Base-by-base conservation (phyloP, 2,888 invertebrate species). In the Drosophila mulleri region DNA sequence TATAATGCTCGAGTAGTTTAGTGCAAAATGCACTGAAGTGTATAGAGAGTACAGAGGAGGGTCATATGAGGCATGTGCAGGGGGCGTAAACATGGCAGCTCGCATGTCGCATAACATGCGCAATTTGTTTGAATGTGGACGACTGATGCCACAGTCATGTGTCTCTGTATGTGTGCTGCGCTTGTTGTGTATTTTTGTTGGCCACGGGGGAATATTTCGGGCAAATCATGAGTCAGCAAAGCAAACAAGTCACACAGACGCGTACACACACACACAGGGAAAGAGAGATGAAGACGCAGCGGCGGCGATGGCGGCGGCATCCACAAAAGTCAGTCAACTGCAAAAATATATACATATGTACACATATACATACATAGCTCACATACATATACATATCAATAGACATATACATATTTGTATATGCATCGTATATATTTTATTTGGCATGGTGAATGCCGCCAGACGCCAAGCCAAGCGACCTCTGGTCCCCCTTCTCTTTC, bases 221-320 rank as follows among this genome's bases (percentile, higher is more conserved):
- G 75, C 78, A 69, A 83, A 73, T 87, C 89, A 89, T 85, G 89
- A 85, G 89, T 89, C 89, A 87, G 87, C 89, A 88, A 76, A 79
- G 61, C 88, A 84, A 75, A 84, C 76, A 79, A 82, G 76, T 65
- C 57, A 56, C 84, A 66, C 44, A 20, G 45, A 60, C 35, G 14
- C 20, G 20, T 18, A 44, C 20, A 20, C 12, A 44, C 1, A 44
- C 2, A 44, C 2, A 20, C 6, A 37, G 16, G 7, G 16, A 14
- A 14, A 20, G 11, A 18, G 18, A 52, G 14, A 26, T 26, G 26
- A 26, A 52, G 8, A 66, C 37, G 62, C 57, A 78, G 75, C 56
- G 2, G 76, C 47, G 54, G 47, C 60, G 50, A 48, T 54, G 57
- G 53, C 32, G 32, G 32, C 67, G 68, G 62, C 67, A 69, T 53